Evolutionary conservation across 2,797 vertebrate species (phyloP), one percentile per base, ranked within the genome.

Genomic region (Diplodus sargus): DNA sequence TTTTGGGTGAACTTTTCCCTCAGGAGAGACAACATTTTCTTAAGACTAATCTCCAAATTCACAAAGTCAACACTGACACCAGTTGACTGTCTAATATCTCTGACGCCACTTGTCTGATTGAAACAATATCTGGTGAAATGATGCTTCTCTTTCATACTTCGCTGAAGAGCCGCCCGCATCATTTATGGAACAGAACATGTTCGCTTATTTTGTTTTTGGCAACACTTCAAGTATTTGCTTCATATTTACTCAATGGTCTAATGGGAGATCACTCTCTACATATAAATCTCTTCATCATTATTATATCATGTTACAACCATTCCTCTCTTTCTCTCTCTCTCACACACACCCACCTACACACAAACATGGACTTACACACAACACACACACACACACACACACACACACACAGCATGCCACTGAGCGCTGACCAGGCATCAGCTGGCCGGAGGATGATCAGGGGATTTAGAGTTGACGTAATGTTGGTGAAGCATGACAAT

Each of bases 401-500:
- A 28, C 47, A 28, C 28, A 39, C 60, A 64, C 72, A 23, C 75
- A 82, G 53, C 20, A 34, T 39, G n/a, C 15, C 25, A 47, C 18
- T 13, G 30, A 63, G 22, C 10, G 10, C 73, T 71, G 54, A 79
- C 70, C 75, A 56, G 49, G 76, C 53, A 69, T 85, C 74, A 85
- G 65, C 62, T 67, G 69, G 60, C 61, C 42, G 10, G 60, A 78
- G 79, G 70, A 59, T 14, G 79, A 80, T 68, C 67, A 48, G n/a
- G 39, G 66, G 80, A 81, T 78, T 79, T 69, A 78, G 10, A 0
- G 3, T 11, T 85, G 76, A 75, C 20, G 74, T 56, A 42, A 73
- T 70, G 52, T 43, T 30, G 20, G 47, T 66, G 68, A 86, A 85
- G 76, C 58, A 22, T 88, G 84, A 82, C 63, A 4, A 5, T 42